phyloP scores from a whole-genome alignment of 2,113 vertebrate species.

The Sula dactylatra region DNA sequence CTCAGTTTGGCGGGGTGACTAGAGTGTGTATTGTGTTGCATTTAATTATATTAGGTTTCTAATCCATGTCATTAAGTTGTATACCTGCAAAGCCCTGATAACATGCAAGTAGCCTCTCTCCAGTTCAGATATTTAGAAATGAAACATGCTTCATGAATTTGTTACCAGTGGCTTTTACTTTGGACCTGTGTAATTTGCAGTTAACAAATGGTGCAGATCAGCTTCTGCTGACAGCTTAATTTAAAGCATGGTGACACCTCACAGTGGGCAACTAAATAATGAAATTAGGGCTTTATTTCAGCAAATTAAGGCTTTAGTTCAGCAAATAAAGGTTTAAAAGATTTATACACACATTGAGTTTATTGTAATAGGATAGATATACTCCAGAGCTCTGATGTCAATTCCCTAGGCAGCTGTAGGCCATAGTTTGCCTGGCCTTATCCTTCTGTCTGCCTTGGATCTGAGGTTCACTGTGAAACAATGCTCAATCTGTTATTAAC shows the following conservation, averaged over 20 bases:
- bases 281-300: constrained; percentile 36
- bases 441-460: neutral
- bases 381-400: neutral
- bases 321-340: constrained; percentile 22
- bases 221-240: constrained; percentile 28
- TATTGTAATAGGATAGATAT: neutral
- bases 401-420: neutral
- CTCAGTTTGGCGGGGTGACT: neutral
- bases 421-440: neutral
- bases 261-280: constrained; percentile 35
- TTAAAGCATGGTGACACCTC: constrained; percentile 6
- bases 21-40: neutral
- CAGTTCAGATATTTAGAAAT: neutral
- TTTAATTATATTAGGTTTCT: neutral
- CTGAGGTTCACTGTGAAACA: neutral
- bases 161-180: neutral
- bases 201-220: neutral
- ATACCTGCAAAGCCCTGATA: constrained; percentile 26
- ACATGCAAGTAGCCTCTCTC: neutral
- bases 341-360: neutral
- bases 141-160: neutral
- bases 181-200: neutral
- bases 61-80: constrained; percentile 2
- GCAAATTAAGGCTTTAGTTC: constrained; percentile 6
- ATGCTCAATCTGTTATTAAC: neutral